Evolutionary conservation across 2,888 invertebrate genomes (phyloP).

Genomic region (Pollenia griseotomentosa): DNA sequence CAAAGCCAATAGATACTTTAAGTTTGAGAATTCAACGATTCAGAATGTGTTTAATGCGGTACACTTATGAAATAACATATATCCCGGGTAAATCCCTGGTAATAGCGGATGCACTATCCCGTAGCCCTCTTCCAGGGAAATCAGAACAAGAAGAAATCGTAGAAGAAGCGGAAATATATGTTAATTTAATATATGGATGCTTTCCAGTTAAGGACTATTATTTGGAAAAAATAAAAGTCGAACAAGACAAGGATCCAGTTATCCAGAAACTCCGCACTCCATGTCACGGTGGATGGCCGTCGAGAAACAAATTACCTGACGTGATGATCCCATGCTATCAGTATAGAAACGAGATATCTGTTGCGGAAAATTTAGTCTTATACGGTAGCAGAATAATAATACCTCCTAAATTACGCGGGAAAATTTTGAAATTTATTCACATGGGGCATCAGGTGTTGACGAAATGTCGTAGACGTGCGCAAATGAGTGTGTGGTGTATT

Average conservation of each 20-base stretch:
- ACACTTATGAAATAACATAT: conserved; percentile 33
- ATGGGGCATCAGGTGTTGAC: conserved; percentile 50
- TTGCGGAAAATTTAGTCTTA: conserved; percentile 24
- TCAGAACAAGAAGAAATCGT: conserved; percentile 19
- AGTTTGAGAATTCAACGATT: too few relatives aligned
- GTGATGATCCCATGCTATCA: conserved; percentile 48
- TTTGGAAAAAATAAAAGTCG: too few relatives aligned
- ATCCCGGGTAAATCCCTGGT: conserved; percentile 37
- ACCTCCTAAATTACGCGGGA: conserved; percentile 3
- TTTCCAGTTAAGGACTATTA: conserved; percentile 58
- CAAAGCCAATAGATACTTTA: too few relatives aligned
- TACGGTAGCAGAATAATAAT: conserved; percentile 53
- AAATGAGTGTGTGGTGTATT: conserved; percentile 49
- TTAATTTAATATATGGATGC: conserved; percentile 30
- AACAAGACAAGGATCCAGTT: too few relatives aligned
- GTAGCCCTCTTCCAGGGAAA: conserved; percentile 8
- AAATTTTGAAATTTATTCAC: conserved; percentile 51
- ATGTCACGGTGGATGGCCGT: too few relatives aligned
- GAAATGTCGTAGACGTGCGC: conserved; percentile 53
- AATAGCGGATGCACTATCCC: conserved; percentile 51
- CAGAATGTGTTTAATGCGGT: too few relatives aligned
- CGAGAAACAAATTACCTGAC: conserved; percentile 33
- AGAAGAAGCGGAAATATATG: conserved; percentile 45
- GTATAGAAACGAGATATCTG: conserved; percentile 40
- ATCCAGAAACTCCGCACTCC: too few relatives aligned